phyloP scores from a whole-genome alignment of 2,888 invertebrate genomes.

The Drosophila neutralis region DNA sequence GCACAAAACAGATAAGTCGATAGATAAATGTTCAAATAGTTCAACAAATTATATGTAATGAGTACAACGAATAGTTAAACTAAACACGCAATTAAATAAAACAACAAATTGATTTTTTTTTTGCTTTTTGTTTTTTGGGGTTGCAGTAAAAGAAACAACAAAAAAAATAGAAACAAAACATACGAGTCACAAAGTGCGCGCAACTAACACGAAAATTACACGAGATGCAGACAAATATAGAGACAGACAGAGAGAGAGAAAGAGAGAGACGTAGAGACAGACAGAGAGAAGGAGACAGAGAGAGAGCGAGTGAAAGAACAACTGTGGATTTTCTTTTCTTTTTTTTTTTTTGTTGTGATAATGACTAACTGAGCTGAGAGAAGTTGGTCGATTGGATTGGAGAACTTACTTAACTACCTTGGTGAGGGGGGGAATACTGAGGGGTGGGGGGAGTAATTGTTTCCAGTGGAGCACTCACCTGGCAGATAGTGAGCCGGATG shows the following conservation, averaged over 20 bases:
- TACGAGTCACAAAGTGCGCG: conserved; percentile 56
- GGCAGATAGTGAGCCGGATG: conserved; percentile 87
- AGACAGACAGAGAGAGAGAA: conserved; percentile 17
- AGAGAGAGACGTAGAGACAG: conserved; percentile 24
- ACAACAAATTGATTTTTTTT: conserved; percentile 26
- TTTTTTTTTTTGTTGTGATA: conserved; percentile 21
- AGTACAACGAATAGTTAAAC: conserved; percentile 42
- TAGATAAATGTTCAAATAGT: conserved; percentile 45
- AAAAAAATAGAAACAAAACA: conserved; percentile 18
- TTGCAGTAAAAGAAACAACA: conserved; percentile 42
- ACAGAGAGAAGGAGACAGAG: conserved; percentile 9
- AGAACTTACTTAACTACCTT: conserved; percentile 14
- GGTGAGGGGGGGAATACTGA: background rate
- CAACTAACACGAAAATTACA: conserved; percentile 56
- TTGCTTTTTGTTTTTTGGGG: conserved; percentile 15
- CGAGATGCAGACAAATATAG: conserved; percentile 36
- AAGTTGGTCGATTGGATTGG: conserved; percentile 3
- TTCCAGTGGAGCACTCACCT: conserved; percentile 85
- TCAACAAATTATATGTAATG: conserved; percentile 33
- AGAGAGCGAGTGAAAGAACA: conserved; percentile 22
- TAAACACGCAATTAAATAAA: conserved; percentile 63
- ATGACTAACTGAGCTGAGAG: conserved; percentile 53
- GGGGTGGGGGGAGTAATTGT: background rate
- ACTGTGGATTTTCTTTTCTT: conserved; percentile 50
- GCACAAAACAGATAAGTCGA: conserved; percentile 50